These are phyloP conservation scores for Leucoptera coffeella DNA, from an alignment of 2,888 invertebrate genomes.

Conservation along the genomic window DNA sequence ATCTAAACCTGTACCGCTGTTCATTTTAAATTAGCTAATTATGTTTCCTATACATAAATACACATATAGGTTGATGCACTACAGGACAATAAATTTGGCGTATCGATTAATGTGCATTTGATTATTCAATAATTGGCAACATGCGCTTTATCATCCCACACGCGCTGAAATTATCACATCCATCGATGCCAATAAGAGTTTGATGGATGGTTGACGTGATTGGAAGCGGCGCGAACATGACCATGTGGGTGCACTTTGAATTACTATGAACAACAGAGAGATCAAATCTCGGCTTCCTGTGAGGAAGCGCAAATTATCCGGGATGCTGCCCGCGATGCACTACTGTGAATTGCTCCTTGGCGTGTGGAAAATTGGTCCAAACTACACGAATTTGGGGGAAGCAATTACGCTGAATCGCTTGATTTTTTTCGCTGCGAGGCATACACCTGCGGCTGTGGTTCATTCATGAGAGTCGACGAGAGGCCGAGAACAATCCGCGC, in stretches of 20 bases:
- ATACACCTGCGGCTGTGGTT: constrained; percentile 40
- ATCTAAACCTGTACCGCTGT: too few relatives aligned
- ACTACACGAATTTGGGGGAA: constrained; percentile 25
- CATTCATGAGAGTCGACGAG: constrained; percentile 40
- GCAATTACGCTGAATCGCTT: constrained; percentile 23
- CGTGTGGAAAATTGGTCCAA: constrained; percentile 40
- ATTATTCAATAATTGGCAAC: constrained; percentile 43
- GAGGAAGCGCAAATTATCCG: constrained; percentile 21
- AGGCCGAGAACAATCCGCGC: constrained; percentile 35
- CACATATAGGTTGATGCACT: too few relatives aligned
- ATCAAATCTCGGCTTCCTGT: constrained; percentile 33
- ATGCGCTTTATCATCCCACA: constrained; percentile 21
- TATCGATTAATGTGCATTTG: too few relatives aligned
- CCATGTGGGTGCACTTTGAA: too few relatives aligned
- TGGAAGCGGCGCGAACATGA: too few relatives aligned
- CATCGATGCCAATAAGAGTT: constrained; percentile 30
- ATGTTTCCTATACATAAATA: too few relatives aligned
- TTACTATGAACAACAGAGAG: constrained; percentile 26
- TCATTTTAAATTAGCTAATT: too few relatives aligned
- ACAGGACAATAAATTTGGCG: too few relatives aligned
- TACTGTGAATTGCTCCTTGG: constrained; percentile 27
- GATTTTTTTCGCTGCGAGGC: constrained; percentile 31
- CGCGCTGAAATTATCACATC: constrained; percentile 33
- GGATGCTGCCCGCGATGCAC: too few relatives aligned
- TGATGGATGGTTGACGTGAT: constrained; percentile 30